These are phyloP conservation scores for Emydocephalus ijimae DNA, from an alignment of 2,113 vertebrate species.

Conservation along the genomic window DNA sequence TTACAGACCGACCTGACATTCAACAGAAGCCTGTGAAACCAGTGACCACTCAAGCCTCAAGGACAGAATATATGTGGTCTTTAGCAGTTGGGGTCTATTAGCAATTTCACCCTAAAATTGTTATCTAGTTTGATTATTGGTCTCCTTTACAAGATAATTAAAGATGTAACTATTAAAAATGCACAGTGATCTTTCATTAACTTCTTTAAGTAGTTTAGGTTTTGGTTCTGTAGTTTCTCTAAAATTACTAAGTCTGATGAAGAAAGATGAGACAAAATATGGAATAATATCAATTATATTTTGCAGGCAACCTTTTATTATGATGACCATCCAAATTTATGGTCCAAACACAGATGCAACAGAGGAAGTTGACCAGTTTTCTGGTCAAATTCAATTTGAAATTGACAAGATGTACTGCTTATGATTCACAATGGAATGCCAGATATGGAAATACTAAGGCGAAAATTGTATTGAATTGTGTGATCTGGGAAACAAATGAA, in stretches of 20 bases:
- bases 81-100: background rate
- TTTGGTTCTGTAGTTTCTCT: background rate
- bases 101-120: background rate
- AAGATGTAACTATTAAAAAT: background rate
- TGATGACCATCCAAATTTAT: background rate
- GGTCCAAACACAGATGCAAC: background rate
- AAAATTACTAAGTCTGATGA: background rate
- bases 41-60: background rate
- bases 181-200: background rate
- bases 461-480: background rate
- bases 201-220: background rate
- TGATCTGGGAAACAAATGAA: background rate
- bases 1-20: background rate
- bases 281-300: background rate
- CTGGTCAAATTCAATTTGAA: background rate
- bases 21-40: background rate
- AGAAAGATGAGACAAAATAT: background rate
- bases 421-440: background rate
- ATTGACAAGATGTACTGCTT: background rate
- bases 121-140: background rate
- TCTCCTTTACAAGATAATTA: background rate
- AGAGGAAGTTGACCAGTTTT: background rate
- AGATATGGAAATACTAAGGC: background rate
- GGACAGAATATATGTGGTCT: background rate
- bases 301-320: background rate